phyloP scores from a whole-genome alignment of 2,797 vertebrate genomes.

The Liparis tanakae region DNA sequence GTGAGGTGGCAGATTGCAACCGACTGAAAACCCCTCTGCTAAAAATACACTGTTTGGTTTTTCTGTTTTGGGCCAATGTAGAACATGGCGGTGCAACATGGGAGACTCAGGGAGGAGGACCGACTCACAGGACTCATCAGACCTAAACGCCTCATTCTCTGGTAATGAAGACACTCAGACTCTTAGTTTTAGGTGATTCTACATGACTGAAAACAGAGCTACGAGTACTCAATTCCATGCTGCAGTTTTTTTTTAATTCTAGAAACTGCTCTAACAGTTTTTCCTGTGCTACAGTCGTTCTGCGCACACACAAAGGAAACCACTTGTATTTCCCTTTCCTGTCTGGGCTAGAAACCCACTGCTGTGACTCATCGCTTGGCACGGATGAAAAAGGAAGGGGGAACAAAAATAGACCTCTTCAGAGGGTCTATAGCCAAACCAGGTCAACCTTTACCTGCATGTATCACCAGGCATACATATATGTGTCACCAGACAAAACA shows the following conservation, averaged over 20 bases:
- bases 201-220: neutral
- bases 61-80: neutral
- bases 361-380: constrained; percentile 51
- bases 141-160: neutral
- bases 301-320: constrained; percentile 71
- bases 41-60: neutral
- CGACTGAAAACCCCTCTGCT: neutral
- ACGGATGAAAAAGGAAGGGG: constrained; percentile 25
- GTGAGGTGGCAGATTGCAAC: neutral
- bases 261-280: neutral
- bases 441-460: constrained; percentile 51
- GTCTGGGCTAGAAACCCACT: constrained; percentile 54
- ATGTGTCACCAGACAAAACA: constrained; percentile 42
- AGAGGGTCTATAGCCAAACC: neutral
- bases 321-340: constrained; percentile 77
- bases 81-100: neutral
- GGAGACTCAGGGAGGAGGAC: too few species aligned
- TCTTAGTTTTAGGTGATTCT: neutral
- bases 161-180: neutral
- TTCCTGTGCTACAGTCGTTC: constrained; percentile 19
- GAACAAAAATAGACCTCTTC: constrained; percentile 58
- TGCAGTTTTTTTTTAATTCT: too few species aligned
- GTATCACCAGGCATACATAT: constrained; percentile 36
- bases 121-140: neutral
- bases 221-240: neutral